Percentiles rank a stretch among this genome's conserved stretches.
These are phyloP conservation scores for Tenthredo scrophulariae DNA, from an alignment of 2,888 invertebrate species.

Conservation along the genomic window DNA sequence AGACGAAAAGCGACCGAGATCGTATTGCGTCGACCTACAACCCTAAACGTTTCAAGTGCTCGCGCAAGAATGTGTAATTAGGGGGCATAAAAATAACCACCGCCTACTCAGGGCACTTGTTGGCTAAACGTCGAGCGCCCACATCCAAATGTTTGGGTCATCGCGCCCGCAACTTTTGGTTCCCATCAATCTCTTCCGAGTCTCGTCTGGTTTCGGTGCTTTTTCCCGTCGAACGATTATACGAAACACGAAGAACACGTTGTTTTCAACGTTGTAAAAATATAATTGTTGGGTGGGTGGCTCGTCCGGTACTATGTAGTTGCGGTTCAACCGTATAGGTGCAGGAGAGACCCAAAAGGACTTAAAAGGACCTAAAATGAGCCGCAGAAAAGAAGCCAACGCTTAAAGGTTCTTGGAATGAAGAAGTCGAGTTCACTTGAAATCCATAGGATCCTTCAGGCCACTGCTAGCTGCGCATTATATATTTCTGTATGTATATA, in stretches of 20 bases:
- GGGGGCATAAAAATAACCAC: slow-evolving; percentile 77
- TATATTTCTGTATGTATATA: not conserved
- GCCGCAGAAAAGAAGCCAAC: slow-evolving; percentile 29
- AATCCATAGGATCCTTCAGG: not conserved
- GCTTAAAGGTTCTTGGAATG: slow-evolving; percentile 30
- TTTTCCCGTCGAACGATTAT: slow-evolving; percentile 43
- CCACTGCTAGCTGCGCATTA: not conserved
- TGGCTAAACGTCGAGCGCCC: slow-evolving; percentile 58
- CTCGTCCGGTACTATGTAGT: slow-evolving; percentile 11
- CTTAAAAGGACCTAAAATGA: slow-evolving; percentile 38
- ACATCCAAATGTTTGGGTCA: slow-evolving; percentile 63
- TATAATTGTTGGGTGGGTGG: slow-evolving; percentile 54
- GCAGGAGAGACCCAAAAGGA: slow-evolving; percentile 36
- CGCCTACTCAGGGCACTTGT: slow-evolving; percentile 69
- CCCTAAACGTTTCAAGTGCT: slow-evolving; percentile 67
- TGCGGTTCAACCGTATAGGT: slow-evolving; percentile 21
- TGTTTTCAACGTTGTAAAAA: slow-evolving; percentile 53
- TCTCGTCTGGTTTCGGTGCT: slow-evolving; percentile 50
- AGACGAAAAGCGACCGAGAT: slow-evolving; percentile 26
- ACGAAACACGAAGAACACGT: slow-evolving; percentile 50
- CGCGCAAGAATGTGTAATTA: slow-evolving; percentile 76
- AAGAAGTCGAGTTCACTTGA: slow-evolving; percentile 10
- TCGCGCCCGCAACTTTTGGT: slow-evolving; percentile 73
- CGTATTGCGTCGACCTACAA: slow-evolving; percentile 68
- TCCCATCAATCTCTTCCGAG: slow-evolving; percentile 74